Conservation (phyloP, 2,113 vertebrate species). For the Python bivittatus region DNA sequence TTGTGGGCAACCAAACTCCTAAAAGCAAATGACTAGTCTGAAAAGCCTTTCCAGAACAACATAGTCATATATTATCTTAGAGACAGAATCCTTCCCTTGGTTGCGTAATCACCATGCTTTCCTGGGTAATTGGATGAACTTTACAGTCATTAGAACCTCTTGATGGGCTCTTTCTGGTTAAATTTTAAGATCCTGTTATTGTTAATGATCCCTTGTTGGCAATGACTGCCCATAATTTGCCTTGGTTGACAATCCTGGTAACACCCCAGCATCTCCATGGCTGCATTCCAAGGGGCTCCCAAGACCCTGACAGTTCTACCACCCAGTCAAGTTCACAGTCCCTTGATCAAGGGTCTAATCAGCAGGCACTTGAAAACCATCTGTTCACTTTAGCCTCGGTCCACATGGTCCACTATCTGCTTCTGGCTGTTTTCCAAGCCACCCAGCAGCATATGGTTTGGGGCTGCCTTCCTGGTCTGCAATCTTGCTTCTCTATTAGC, state of each 20-base stretch:
- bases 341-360: neutral
- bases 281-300: neutral
- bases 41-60: neutral
- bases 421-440: neutral
- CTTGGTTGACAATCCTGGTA: constrained; percentile 8
- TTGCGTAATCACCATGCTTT: neutral
- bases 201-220: constrained; percentile 19
- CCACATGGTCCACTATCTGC: neutral
- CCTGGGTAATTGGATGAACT: neutral
- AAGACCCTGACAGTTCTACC: neutral
- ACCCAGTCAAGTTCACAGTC: neutral
- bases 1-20: neutral
- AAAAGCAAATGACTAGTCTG: neutral
- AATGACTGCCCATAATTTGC: constrained; percentile 5
- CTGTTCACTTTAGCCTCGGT: neutral
- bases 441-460: neutral
- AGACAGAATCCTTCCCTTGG: neutral
- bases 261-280: neutral
- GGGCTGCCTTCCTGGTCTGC: neutral
- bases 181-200: neutral
- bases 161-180: constrained; percentile 9
- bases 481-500: too few relatives aligned
- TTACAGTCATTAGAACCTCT: neutral
- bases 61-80: neutral
- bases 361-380: neutral